These are phyloP conservation scores for Octodon degus DNA, from an alignment of 2,113 vertebrate species.

Conservation along the genomic window DNA sequence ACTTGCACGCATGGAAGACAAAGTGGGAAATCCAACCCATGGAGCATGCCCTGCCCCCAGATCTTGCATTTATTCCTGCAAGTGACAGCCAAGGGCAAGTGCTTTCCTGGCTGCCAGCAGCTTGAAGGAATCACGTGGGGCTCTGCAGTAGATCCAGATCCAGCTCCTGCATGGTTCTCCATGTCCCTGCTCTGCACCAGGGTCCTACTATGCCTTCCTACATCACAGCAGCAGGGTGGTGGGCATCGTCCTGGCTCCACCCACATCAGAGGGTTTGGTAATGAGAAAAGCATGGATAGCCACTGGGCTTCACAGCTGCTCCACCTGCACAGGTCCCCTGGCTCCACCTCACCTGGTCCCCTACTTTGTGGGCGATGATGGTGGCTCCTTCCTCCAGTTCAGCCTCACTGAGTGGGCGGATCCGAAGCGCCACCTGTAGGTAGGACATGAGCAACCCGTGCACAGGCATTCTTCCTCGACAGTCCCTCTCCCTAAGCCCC, in stretches of 20 bases:
- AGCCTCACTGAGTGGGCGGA: slow-evolving; percentile 71
- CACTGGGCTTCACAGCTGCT: not conserved
- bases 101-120: not conserved
- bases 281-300: no score
- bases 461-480: fast-evolving
- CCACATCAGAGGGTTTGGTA: not conserved
- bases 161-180: not conserved
- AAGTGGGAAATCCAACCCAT: no score
- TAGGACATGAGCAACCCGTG: fast-evolving
- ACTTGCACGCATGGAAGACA: no score
- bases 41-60: not conserved
- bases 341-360: slow-evolving; percentile 82
- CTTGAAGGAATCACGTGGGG: not conserved
- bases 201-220: not conserved
- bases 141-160: not conserved
- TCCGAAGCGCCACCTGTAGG: slow-evolving; percentile 80
- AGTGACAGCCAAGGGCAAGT: not conserved
- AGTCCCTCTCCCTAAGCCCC: not conserved
- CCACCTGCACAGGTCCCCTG: not conserved
- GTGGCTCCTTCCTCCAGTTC: slow-evolving; percentile 84
- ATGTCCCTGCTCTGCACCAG: not conserved
- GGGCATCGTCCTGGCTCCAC: not conserved
- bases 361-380: slow-evolving; percentile 71
- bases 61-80: not conserved
- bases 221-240: not conserved